phyloP scores from a whole-genome alignment of 2,888 invertebrate genomes.

The Gonocerus acuteangulatus region DNA sequence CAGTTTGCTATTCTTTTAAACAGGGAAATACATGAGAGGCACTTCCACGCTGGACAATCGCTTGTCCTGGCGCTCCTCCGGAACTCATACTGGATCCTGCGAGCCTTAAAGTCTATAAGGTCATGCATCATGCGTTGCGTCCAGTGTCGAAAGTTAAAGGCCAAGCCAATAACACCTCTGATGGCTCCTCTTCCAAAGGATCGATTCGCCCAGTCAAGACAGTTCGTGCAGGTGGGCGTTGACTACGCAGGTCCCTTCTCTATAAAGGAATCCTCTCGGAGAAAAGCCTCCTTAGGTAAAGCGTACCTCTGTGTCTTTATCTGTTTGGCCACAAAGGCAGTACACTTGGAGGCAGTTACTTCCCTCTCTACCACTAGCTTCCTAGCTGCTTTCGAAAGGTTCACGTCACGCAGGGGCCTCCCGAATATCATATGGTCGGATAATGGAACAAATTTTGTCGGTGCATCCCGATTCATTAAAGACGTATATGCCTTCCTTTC shows the following conservation, averaged over 20 bases:
- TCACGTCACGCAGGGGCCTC: too few species aligned
- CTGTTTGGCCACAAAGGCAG: background rate
- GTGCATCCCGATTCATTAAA: too few species aligned
- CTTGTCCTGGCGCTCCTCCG: background rate
- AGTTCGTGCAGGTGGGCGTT: background rate
- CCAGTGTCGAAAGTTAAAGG: background rate
- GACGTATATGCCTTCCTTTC: background rate
- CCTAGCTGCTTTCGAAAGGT: background rate
- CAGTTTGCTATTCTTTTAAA: too few species aligned
- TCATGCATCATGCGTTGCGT: background rate
- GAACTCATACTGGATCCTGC: background rate
- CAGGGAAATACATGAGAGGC: too few species aligned
- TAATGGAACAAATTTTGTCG: too few species aligned
- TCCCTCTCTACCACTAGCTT: background rate
- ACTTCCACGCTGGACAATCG: background rate
- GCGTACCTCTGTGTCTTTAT: background rate
- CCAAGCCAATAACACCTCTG: background rate
- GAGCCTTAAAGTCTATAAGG: background rate
- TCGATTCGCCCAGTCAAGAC: too few species aligned
- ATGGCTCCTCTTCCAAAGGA: background rate
- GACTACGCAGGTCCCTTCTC: background rate
- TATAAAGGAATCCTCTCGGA: background rate
- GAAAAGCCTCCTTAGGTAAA: background rate
- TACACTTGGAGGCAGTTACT: background rate
- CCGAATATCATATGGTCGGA: too few species aligned